These are phyloP conservation scores for Ranitomeya variabilis DNA, from an alignment of 2,113 vertebrate genomes.

Conservation along the genomic window DNA sequence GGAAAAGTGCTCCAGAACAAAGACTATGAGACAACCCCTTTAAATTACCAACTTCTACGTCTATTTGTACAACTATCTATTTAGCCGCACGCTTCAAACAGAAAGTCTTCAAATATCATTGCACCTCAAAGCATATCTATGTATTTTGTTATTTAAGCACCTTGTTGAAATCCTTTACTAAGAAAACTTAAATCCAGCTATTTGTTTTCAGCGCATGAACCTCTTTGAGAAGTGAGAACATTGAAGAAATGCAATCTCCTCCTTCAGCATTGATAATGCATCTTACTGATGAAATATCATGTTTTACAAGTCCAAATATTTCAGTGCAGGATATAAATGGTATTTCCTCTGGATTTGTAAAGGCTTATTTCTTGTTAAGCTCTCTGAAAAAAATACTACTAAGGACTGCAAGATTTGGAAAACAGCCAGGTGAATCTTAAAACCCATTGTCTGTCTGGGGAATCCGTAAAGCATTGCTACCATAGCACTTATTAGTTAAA, in stretches of 20 bases:
- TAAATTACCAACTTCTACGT: background rate
- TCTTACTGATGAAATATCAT: constrained; percentile 39
- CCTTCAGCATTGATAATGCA: constrained; percentile 22
- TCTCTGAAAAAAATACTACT: constrained; percentile 40
- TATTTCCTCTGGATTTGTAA: constrained; percentile 45
- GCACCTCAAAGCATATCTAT: background rate
- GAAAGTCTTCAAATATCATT: background rate
- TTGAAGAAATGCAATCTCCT: constrained; percentile 8
- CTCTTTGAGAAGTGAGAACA: background rate
- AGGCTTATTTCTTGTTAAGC: constrained; percentile 49
- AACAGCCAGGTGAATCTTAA: constrained; percentile 33
- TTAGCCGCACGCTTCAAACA: background rate
- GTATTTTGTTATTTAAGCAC: background rate
- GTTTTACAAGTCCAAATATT: constrained; percentile 51
- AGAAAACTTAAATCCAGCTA: background rate
- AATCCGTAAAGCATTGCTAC: background rate
- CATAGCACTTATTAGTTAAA: background rate
- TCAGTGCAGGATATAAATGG: constrained; percentile 41
- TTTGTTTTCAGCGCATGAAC: constrained; percentile 1
- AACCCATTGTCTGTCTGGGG: constrained; percentile 5
- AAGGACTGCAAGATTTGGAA: constrained; percentile 33
- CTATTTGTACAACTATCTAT: background rate
- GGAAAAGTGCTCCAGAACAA: too few species aligned
- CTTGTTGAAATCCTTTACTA: constrained; percentile 2
- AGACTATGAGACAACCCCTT: too few species aligned